Evolutionary conservation across 2,797 vertebrate species (phyloP).

Genomic region (Trichosurus vulpecula): DNA sequence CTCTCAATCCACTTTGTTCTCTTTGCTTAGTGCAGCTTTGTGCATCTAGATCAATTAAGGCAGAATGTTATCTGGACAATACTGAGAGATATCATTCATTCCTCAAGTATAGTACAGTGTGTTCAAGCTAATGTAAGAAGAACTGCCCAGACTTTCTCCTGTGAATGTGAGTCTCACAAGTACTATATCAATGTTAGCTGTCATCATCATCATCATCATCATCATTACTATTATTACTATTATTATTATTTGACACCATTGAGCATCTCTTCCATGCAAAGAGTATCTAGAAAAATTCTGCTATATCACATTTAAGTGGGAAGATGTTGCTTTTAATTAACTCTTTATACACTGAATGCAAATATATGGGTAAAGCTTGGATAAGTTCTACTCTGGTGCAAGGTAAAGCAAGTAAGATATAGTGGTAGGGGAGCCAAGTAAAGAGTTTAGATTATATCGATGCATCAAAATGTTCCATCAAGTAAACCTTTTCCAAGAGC

Average conservation of each 20-base stretch:
- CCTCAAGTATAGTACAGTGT: background rate
- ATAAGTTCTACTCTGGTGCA: background rate
- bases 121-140: background rate
- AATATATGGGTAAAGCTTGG: background rate
- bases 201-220: too few relatives aligned
- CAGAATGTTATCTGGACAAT: background rate
- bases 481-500: background rate
- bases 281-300: background rate
- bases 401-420: background rate
- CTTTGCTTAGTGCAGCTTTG: background rate
- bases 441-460: background rate
- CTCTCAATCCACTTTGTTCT: background rate
- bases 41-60: background rate
- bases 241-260: background rate
- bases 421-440: background rate
- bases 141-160: background rate
- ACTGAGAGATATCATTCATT: background rate
- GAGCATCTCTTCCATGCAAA: background rate
- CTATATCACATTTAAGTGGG: background rate
- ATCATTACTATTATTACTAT: background rate
- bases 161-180: background rate
- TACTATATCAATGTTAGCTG: background rate
- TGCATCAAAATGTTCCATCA: background rate
- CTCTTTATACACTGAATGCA: background rate
- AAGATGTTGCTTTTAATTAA: background rate